Evolutionary conservation across 2,113 vertebrate species (phyloP), one percentile per base, ranked within the genome.

Genomic region (Chionomys nivalis): DNA sequence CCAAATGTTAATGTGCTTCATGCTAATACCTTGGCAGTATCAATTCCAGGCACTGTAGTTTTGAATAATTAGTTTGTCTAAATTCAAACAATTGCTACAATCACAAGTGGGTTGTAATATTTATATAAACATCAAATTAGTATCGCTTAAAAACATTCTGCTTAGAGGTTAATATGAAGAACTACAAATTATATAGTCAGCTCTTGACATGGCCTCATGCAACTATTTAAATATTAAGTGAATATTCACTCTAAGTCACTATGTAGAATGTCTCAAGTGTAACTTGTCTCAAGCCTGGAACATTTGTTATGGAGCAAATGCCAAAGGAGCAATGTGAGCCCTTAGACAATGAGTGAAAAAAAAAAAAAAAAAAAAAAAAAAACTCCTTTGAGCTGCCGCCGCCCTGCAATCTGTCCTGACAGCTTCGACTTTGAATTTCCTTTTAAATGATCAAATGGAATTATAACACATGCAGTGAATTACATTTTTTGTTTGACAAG

Each of bases 1-100:
- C 63, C 55, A 44, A 78, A 76, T 79, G 33, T 49, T 89, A 63
- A 33, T 90, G 63, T 92, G 31, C 36, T 95, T 90, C 86, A 92
- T 94, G 87, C 79, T 44, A 85, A 72, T 65, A 90, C 52, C 2
- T 68, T 83, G 31, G 42, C 39, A 49, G 49, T 33, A 92, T 31
- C 86, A 93, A 63, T 94, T 93, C 44, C 58, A 87, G 89, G 52
- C 21, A 68, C 31, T 76, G 16, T 87, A 47, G 61, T 96, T 82
- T 82, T 87, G 14, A 87, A 90, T 93, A 93, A 65, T 87, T 87
- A 42, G 49, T 7, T 47, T 47, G 1, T 65, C 55, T 95, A 93
- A 89, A 7, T 78, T 95, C 39, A 61, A 87, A 95, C 42, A 44
- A 76, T 44, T 90, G 12, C 44, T 31, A n/a, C 61, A 8, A 82